Evolutionary conservation across 2,888 invertebrate genomes (phyloP).

Genomic region (Megaustenia siamemsis): DNA sequence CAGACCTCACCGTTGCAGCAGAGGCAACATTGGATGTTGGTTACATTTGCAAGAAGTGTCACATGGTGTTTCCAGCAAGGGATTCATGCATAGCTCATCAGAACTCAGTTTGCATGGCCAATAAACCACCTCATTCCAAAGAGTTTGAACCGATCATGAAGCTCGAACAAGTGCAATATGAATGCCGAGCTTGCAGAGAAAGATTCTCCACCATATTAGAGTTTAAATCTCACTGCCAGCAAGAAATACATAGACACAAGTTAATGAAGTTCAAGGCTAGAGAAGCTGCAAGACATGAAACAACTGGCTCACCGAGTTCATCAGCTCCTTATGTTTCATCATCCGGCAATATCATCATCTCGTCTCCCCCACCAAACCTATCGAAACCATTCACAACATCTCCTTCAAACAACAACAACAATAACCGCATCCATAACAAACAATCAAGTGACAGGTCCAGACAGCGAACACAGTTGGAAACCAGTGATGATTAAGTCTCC

Average conservation of each 20-base stretch:
- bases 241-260: constrained; percentile 70
- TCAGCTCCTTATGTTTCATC: constrained; percentile 58
- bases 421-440: constrained; percentile 37
- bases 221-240: constrained; percentile 77
- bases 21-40: constrained; percentile 81
- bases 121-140: constrained; percentile 81
- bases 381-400: constrained; percentile 22
- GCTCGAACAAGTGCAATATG: constrained; percentile 86
- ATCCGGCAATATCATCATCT: constrained; percentile 38
- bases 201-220: constrained; percentile 78
- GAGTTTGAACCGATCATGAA: constrained; percentile 82
- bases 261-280: constrained; percentile 60
- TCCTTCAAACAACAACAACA: constrained; percentile 47
- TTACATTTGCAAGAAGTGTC: constrained; percentile 87
- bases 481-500: not conserved
- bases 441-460: not conserved
- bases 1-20: constrained; percentile 73
- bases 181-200: constrained; percentile 85
- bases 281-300: constrained; percentile 54
- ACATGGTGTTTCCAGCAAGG: constrained; percentile 89
- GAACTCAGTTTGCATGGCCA: constrained; percentile 81
- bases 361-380: not conserved
- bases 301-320: constrained; percentile 56
- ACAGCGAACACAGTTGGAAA: not conserved
- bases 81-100: constrained; percentile 87